These are phyloP conservation scores for Saccopteryx bilineata DNA, from an alignment of 2,113 vertebrate species.

Conservation along the genomic window DNA sequence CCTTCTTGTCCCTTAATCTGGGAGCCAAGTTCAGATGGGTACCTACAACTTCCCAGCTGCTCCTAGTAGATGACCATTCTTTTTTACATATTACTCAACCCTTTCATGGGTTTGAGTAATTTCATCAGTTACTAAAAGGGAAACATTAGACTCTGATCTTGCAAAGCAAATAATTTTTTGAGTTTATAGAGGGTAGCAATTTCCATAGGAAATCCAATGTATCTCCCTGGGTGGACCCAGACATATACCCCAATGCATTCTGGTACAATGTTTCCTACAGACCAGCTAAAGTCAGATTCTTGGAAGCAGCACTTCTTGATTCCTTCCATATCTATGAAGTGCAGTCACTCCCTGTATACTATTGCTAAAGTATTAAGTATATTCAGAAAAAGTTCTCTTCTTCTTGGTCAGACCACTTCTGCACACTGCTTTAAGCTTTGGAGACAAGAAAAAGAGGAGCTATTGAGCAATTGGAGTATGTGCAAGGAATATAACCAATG, in stretches of 20 bases:
- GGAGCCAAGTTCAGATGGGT: slow-evolving; percentile 12
- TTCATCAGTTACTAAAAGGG: background rate
- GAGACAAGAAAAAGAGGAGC: background rate
- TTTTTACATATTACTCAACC: background rate
- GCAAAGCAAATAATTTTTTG: slow-evolving; percentile 42
- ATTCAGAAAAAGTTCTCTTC: background rate
- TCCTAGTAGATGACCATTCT: background rate
- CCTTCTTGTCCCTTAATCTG: background rate
- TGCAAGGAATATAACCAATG: background rate
- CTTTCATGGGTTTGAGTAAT: slow-evolving; percentile 21
- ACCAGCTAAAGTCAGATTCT: background rate
- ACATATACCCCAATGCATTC: background rate
- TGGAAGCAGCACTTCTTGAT: background rate
- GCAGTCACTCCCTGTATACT: background rate
- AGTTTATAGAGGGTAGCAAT: slow-evolving; percentile 43
- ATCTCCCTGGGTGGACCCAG: background rate
- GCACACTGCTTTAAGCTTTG: background rate
- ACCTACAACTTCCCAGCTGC: background rate
- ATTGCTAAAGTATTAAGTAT: background rate
- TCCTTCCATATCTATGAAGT: background rate
- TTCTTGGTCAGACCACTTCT: background rate
- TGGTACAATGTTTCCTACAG: background rate
- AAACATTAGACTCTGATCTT: slow-evolving; percentile 60
- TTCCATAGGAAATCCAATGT: slow-evolving; percentile 44
- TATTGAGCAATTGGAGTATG: background rate